Conservation (phyloP, 92 coral and sea anemone genomes). For the Palythoa grandis region DNA sequence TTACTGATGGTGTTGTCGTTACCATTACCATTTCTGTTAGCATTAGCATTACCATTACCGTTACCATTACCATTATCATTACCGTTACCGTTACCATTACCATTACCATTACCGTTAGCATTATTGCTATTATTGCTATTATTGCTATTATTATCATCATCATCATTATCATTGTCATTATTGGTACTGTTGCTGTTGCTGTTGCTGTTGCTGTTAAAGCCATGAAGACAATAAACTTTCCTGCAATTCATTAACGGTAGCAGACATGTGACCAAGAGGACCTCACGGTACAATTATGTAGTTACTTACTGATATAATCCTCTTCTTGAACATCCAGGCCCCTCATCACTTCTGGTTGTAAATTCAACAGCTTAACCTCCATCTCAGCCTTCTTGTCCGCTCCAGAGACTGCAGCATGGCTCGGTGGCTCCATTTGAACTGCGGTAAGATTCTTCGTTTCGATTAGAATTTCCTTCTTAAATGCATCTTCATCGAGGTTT, state of each 20-base stretch:
- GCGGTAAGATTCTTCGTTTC: constrained; percentile 78
- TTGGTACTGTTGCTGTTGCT: not conserved
- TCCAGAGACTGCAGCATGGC: constrained; percentile 14
- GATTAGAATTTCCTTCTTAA: constrained; percentile 79
- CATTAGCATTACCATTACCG: not conserved
- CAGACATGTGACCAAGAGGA: not conserved
- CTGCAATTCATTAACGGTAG: not conserved
- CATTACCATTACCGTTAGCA: not conserved
- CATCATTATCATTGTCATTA: not conserved
- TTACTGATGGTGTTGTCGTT: not conserved
- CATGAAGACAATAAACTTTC: not conserved
- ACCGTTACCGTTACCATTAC: not conserved
- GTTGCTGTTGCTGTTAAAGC: not conserved
- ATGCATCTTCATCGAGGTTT: constrained; percentile 57
- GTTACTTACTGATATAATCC: constrained; percentile 34
- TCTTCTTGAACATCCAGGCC: constrained; percentile 52
- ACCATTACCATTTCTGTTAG: not conserved
- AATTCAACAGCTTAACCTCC: constrained; percentile 35
- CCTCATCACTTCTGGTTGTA: constrained; percentile 7
- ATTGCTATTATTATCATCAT: not conserved
- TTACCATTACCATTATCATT: not conserved
- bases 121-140: not conserved
- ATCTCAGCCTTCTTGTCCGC: constrained; percentile 55
- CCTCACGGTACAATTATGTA: too few relatives aligned
- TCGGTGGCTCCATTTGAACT: constrained; percentile 48